Evolutionary conservation across 2,797 vertebrate genomes (phyloP).

Genomic region (Lithobates sylvaticus): DNA sequence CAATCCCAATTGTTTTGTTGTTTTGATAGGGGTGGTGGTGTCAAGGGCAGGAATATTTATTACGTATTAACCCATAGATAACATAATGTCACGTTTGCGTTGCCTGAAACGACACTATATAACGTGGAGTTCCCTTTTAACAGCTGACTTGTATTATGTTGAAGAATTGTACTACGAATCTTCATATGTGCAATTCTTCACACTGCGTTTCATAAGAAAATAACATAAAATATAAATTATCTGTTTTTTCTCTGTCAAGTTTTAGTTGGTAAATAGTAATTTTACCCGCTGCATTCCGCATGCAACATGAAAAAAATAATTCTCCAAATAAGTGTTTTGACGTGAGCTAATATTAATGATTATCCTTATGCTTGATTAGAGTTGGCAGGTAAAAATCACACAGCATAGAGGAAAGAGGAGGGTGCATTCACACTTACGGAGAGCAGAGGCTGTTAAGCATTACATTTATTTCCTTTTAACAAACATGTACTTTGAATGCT

Average conservation of each 20-base stretch:
- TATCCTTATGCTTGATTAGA: conserved; percentile 46
- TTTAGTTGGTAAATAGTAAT: conserved; percentile 30
- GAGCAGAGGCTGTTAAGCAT: conserved; percentile 28
- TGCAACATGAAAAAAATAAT: conserved; percentile 18
- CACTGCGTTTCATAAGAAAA: not conserved
- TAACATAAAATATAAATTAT: not conserved
- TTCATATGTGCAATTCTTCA: not conserved
- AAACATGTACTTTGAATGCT: conserved; percentile 51
- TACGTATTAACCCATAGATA: not conserved
- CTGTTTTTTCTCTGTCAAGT: conserved; percentile 17
- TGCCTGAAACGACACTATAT: not conserved
- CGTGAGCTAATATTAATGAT: conserved; percentile 49
- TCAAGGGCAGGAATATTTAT: too few relatives aligned
- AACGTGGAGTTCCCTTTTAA: not conserved
- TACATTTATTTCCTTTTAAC: conserved; percentile 42
- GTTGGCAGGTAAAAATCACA: conserved; percentile 50
- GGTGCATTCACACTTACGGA: not conserved
- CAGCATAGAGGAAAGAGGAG: conserved; percentile 18
- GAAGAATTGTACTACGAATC: not conserved
- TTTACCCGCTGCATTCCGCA: not conserved
- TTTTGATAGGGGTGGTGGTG: too few relatives aligned
- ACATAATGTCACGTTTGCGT: not conserved
- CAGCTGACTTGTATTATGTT: not conserved
- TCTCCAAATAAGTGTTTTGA: conserved; percentile 39
- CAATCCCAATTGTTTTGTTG: too few relatives aligned